These are phyloP conservation scores for Loris lydekkerianus DNA, from an alignment of 2,797 vertebrate genomes.

Conservation along the genomic window DNA sequence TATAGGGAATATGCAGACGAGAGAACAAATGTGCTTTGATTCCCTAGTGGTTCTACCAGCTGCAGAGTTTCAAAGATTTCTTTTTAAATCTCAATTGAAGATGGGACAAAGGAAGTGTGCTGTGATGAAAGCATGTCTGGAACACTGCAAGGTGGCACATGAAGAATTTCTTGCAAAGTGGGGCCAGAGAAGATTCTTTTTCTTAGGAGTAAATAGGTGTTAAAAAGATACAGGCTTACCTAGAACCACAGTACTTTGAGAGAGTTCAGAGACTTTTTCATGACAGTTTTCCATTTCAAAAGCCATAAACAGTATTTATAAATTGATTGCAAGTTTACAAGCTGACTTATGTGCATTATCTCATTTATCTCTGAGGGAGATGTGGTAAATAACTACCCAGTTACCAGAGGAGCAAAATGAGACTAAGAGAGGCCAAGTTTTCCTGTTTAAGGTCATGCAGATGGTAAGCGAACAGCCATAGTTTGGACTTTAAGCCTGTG, in stretches of 20 bases:
- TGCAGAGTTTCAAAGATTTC: constrained; percentile 77
- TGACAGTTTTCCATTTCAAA: neutral
- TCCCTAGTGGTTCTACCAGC: constrained; percentile 59
- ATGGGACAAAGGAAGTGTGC: constrained; percentile 59
- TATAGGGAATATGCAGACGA: constrained; percentile 27
- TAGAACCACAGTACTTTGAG: constrained; percentile 23
- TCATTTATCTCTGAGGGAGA: constrained; percentile 3
- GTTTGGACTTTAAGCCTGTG: neutral
- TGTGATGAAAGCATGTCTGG: constrained; percentile 68
- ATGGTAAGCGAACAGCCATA: neutral
- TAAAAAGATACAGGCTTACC: neutral
- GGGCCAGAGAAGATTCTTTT: constrained; percentile 9
- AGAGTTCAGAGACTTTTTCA: neutral
- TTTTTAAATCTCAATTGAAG: constrained; percentile 76
- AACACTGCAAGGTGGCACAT: neutral
- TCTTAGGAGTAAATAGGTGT: neutral
- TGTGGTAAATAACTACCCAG: neutral
- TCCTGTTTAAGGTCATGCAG: neutral
- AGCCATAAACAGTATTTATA: neutral
- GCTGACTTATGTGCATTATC: neutral
- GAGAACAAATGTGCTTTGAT: constrained; percentile 77
- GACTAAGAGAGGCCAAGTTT: neutral
- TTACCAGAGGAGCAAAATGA: neutral
- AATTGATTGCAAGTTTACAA: neutral
- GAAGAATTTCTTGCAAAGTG: constrained; percentile 60